Percentiles rank a stretch among this genome's conserved stretches.
Conservation (phyloP, 2,888 invertebrate genomes). For the Drosophila suboccidentalis region DNA sequence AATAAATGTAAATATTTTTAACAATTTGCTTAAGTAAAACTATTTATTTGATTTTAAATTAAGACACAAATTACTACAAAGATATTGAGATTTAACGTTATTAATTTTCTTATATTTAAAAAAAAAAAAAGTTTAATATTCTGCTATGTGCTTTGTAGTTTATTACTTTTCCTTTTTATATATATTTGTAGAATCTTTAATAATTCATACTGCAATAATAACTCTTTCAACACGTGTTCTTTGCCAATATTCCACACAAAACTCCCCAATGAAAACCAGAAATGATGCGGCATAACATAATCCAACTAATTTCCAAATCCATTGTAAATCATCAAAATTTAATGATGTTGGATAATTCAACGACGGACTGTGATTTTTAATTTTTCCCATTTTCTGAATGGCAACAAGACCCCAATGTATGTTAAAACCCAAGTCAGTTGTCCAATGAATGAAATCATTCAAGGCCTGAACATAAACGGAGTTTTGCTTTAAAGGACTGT, state of each 20-base stretch:
- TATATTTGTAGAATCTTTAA: too few species aligned
- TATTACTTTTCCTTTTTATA: too few species aligned
- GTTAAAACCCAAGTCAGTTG: not conserved
- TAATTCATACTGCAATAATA: not conserved
- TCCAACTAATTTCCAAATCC: conserved; percentile 19
- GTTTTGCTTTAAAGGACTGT: not conserved
- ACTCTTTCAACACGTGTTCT: not conserved
- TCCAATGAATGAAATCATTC: not conserved
- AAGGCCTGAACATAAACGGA: conserved; percentile 3
- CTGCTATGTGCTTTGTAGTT: too few species aligned
- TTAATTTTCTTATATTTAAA: too few species aligned
- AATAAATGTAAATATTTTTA: conserved; percentile 78
- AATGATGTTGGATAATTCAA: not conserved
- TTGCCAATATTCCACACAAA: not conserved
- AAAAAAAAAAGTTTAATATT: too few species aligned
- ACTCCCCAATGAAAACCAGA: not conserved
- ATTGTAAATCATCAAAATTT: conserved; percentile 1
- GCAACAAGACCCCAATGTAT: not conserved
- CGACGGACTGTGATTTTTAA: not conserved
- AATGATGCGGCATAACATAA: not conserved
- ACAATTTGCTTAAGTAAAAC: conserved; percentile 7
- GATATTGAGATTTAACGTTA: too few species aligned
- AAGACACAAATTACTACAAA: too few species aligned
- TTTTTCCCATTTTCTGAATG: not conserved
- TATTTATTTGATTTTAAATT: too few species aligned